A percentile compares a stretch with the other conserved stretches of the same genome.
These are phyloP conservation scores for Sarcophaga subvicina DNA, from an alignment of 2,888 invertebrate genomes.

Conservation along the genomic window DNA sequence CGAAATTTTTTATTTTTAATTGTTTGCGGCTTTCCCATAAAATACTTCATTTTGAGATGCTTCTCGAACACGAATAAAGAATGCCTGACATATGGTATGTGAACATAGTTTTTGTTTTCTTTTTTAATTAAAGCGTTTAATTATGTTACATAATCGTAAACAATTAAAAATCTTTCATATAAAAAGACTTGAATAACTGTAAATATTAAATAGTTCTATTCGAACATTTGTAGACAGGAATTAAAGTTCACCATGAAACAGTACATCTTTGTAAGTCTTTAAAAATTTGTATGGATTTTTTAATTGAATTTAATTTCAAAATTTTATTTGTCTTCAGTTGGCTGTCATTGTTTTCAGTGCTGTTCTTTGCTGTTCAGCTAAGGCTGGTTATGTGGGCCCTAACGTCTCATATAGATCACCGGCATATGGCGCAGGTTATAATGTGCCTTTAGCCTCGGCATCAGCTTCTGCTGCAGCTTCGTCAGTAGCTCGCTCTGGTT, in stretches of 20 bases:
- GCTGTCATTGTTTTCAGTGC: slow-evolving; percentile 72
- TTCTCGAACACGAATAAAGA: too few relatives aligned
- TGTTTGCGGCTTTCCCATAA: neutral
- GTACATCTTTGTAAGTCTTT: slow-evolving; percentile 69
- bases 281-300: slow-evolving; percentile 8
- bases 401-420: neutral
- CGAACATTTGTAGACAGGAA: slow-evolving; percentile 70
- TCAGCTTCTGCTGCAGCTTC: slow-evolving; percentile 34
- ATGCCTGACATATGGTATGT: too few relatives aligned
- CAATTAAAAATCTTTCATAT: slow-evolving; percentile 66
- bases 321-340: slow-evolving; percentile 66
- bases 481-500: neutral
- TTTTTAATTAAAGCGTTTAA: neutral
- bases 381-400: slow-evolving; percentile 50
- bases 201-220: slow-evolving; percentile 75
- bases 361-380: slow-evolving; percentile 69
- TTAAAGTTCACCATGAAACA: slow-evolving; percentile 75
- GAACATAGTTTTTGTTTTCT: too few relatives aligned
- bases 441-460: slow-evolving; percentile 21
- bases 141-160: slow-evolving; percentile 42
- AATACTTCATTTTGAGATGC: neutral
- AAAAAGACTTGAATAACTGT: slow-evolving; percentile 67
- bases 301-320: neutral
- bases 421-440: neutral
- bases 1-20: neutral